These are phyloP conservation scores for Mechanitis messenoides DNA, from an alignment of 2,888 invertebrate species.

Conservation along the genomic window DNA sequence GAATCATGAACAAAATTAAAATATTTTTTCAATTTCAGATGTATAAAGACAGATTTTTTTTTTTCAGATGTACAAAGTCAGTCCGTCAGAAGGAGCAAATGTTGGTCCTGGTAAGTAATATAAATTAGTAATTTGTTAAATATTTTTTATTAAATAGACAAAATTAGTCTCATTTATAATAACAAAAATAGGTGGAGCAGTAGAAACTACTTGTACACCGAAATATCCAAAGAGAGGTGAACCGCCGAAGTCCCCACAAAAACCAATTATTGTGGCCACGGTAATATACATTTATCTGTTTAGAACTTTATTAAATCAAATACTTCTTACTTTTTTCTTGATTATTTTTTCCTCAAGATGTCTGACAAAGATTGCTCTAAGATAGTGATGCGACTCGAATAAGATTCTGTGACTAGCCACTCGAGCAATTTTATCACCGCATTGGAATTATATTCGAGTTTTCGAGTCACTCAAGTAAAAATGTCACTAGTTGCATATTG, in stretches of 20 bases:
- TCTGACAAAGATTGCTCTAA: too few relatives aligned
- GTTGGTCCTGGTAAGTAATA: slow-evolving; percentile 49
- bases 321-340: too few relatives aligned
- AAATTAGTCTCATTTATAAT: background rate
- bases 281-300: slow-evolving; percentile 5
- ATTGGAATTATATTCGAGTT: too few relatives aligned
- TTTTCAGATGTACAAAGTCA: slow-evolving; percentile 64
- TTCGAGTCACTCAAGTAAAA: too few relatives aligned
- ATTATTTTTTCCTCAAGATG: too few relatives aligned
- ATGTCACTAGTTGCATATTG: too few relatives aligned
- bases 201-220: slow-evolving; percentile 43
- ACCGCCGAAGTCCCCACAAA: slow-evolving; percentile 26
- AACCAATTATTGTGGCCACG: slow-evolving; percentile 7
- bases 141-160: background rate
- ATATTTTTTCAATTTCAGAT: too few relatives aligned
- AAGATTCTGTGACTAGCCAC: too few relatives aligned
- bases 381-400: too few relatives aligned
- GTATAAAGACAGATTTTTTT: slow-evolving; percentile 4
- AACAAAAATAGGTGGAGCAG: slow-evolving; percentile 41
- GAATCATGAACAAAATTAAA: too few relatives aligned
- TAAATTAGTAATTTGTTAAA: background rate
- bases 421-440: too few relatives aligned
- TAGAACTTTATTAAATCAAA: too few relatives aligned
- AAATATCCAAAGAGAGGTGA: slow-evolving; percentile 37
- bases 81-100: slow-evolving; percentile 38